Conservation (phyloP, 1,140 invertebrate species). For the Pachyrhynchus sulphureomaculatus region DNA sequence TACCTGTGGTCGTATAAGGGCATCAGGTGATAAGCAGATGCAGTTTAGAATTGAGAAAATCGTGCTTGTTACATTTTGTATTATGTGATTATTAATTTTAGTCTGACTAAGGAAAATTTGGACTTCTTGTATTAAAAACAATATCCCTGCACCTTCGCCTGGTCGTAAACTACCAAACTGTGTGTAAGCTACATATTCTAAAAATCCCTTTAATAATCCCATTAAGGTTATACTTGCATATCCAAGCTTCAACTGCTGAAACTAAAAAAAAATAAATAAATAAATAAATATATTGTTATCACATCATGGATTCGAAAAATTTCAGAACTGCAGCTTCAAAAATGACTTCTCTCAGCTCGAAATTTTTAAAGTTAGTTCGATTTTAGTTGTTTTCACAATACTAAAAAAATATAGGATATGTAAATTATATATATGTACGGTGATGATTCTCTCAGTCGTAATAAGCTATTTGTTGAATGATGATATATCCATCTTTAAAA, state of each 20-base stretch:
- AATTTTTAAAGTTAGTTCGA: no score
- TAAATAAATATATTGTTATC: no score
- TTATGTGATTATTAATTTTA: neutral
- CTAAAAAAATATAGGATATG: no score
- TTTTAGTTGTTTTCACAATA: no score
- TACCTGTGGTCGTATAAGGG: constrained; percentile 21
- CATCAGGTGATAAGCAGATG: constrained; percentile 17
- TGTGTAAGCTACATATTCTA: constrained; percentile 49
- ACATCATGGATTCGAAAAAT: no score
- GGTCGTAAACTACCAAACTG: constrained; percentile 52
- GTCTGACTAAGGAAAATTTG: constrained; percentile 51
- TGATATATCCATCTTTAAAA: no score
- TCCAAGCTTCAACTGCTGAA: constrained; percentile 57
- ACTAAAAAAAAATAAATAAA: constrained; percentile 51
- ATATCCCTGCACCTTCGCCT: constrained; percentile 59
- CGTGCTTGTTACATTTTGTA: constrained; percentile 12
- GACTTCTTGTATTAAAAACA: constrained; percentile 55
- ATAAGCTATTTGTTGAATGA: no score
- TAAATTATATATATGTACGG: no score
- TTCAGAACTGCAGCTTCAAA: no score
- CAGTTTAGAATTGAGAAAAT: constrained; percentile 13
- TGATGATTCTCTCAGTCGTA: no score
- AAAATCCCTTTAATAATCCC: constrained; percentile 51
- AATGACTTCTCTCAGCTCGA: no score
- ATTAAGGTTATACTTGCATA: constrained; percentile 55